Evolutionary conservation across 2,888 invertebrate genomes (phyloP).

Genomic region (Leptodirus hochenwartii): DNA sequence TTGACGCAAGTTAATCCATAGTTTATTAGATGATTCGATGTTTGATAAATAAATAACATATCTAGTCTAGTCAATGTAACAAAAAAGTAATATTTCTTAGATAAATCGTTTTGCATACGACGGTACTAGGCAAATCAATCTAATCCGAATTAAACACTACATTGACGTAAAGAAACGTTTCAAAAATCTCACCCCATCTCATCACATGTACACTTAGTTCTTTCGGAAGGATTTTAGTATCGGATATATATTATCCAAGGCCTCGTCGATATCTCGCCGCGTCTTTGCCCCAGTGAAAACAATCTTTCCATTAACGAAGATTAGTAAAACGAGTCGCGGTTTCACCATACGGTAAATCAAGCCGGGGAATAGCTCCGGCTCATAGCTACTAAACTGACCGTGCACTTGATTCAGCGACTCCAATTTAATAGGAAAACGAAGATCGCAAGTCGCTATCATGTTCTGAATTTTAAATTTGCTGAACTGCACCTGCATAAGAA

Average conservation of each 20-base stretch:
- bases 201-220: conserved; percentile 43
- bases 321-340: conserved; percentile 85
- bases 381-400: conserved; percentile 65
- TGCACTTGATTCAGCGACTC: conserved; percentile 58
- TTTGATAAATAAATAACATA: too few species aligned
- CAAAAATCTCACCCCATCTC: not conserved
- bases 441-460: conserved; percentile 57
- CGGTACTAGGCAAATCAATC: too few species aligned
- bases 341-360: conserved; percentile 95
- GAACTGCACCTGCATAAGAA: conserved; percentile 47
- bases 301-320: conserved; percentile 98
- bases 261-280: conserved; percentile 78
- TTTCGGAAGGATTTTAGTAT: conserved; percentile 89
- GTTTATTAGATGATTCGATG: too few species aligned
- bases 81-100: conserved; percentile 1
- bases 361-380: conserved; percentile 98
- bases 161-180: too few species aligned
- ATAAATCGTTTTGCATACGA: too few species aligned
- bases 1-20: too few species aligned
- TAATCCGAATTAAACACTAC: too few species aligned
- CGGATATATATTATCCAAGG: conserved; percentile 87
- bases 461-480: conserved; percentile 63
- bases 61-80: too few species aligned
- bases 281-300: conserved; percentile 95
- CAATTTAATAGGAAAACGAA: conserved; percentile 51